Evolutionary conservation across 2,888 invertebrate species (phyloP), one percentile per base, ranked within the genome.

Genomic region (Anoplius nigerrimus): DNA sequence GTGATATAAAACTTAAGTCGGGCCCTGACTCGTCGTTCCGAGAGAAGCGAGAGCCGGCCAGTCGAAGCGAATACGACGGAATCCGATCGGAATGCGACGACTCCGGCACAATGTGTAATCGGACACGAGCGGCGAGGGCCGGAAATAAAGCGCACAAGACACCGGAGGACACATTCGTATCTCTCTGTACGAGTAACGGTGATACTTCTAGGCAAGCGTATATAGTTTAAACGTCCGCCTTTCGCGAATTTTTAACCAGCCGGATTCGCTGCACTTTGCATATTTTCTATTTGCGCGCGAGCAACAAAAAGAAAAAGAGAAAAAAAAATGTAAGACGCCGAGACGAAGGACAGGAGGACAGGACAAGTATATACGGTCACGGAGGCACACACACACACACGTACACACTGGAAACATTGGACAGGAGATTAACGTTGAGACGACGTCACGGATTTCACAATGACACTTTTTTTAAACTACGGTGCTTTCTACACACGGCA

Each of bases 1-100:
- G 85, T 85, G 85, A 85, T 85, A 86, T 81, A 84, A 84, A 75
- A 76, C 71, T 75, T 84, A 82, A 85, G 81, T 72, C 74, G 72
- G 74, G 57, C 52, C n/a, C 51, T 56, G 48, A 8, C 73, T 81
- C 69, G 60, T 69, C 66, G 46, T 58, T 52, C 58, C 8, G 8
- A 34, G 34, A 34, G 11, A 34, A 34, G 11, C 34, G 24, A 34
- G 52, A 34, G 34, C 34, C 11, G 34, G 8, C 11, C 8, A 13
- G 11, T 34, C 8, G 34, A 34, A 34, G 6, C 6, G 6, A 34
- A 6, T 34, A 34, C 11, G 11, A 34, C 6, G 34, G 34, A 34
- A 13, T 34, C 46, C 48, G 59, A 58, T 58, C 55, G 34, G 55
- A 53, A 48, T 51, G 52, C 45, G 21, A 18, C 27, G 46, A 43